Evolutionary conservation across 2,888 invertebrate genomes (phyloP), one percentile per base, ranked within the genome.

Genomic region (Leptura quadrifasciata): DNA sequence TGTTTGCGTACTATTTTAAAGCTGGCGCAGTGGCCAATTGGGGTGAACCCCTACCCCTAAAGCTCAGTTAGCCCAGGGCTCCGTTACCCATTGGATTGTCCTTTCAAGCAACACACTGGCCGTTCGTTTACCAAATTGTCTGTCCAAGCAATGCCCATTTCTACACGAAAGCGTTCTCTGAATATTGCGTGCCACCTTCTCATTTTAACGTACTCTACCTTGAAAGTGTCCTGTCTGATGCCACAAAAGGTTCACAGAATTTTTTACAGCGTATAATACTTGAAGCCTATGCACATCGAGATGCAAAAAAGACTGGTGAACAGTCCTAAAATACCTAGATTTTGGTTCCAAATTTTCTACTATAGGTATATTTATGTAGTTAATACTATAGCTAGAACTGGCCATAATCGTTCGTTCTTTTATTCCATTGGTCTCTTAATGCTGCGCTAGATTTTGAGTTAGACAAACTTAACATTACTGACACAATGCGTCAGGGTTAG

Each of bases 321-420:
- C 83, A 84, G 83, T 83, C 82, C 85, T 86, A 87, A 84, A 85
- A 86, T 84, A 85, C 85, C 87, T 88, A 88, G 85, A 87, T 87
- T 86, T 88, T 88, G 88, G 88, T 89, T 89, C 88, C 87, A 88
- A 88, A 86, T 87, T 87, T 86, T 88, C 86, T 87, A 84, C 85
- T 84, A 84, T 81, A 84, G 79, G 72, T 91, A 89, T 85, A 90
- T 83, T 84, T 90, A 91, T 91, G 75, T 85, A 83, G 81, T 83
- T 85, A 92, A 91, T 78, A 78, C 92, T 92, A 92, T 91, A 89
- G n/a, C 91, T 92, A 92, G 93, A n/a, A 93, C 93, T 93, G 93
- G 94, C 93, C 93, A 90, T 92, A 81, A 83, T 83, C 82, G 70
- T 77, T 76, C 58, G 21, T 47, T 31, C 35, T 65, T 76, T 79